Base-by-base conservation (phyloP, 2,113 vertebrate genomes). In the Dendrocopos noguchii region DNA sequence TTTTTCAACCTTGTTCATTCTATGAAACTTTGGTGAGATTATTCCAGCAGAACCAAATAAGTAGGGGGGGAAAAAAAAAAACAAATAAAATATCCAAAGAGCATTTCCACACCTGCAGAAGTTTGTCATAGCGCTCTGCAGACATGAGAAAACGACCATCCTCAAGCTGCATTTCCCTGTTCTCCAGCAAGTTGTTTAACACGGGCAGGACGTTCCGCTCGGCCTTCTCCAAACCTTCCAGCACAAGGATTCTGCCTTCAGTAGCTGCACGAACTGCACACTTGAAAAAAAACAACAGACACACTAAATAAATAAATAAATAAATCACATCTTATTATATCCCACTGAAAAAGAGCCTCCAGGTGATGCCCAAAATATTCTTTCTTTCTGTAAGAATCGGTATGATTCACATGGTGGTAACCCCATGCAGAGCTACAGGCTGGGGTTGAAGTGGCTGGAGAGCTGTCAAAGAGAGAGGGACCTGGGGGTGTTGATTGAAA, bases 101-200 rank as follows among this genome's bases (percentile, higher is more conserved):
- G 1, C 6, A 42, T 31, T 61, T 73, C 85, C 91, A 84, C 96
- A 99, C 99, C 98, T 98, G 97, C 70, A 99, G 96, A 92, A 99
- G 98, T 92, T 99, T 99, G 97, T 99, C 99, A 0, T 99, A 99
- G 64, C 99, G 99, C 85, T 99, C 98, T 0, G 99, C 97, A 50
- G 99, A 98, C 98, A 99, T 99, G 6, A 99, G 98, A 95, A 99
- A 99, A 52, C 99, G 99, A 27, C 99, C 99, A 22, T 99, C 99
- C 95, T 99, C 99, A 77, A 99, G 98, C 77, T 99, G 99, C 99
- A 99, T 99, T 96, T 99, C 99, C 70, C 99, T 96, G 5, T 99
- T 99, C 96, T 99, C 99, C 96, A 99, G 96, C 87, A 99, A 97
- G 97, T 99, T 99, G 97, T 99, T 99, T 60, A 99, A 97, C 36